Conservation (phyloP, 2,797 vertebrate genomes). For the Gambusia yucatana region DNA sequence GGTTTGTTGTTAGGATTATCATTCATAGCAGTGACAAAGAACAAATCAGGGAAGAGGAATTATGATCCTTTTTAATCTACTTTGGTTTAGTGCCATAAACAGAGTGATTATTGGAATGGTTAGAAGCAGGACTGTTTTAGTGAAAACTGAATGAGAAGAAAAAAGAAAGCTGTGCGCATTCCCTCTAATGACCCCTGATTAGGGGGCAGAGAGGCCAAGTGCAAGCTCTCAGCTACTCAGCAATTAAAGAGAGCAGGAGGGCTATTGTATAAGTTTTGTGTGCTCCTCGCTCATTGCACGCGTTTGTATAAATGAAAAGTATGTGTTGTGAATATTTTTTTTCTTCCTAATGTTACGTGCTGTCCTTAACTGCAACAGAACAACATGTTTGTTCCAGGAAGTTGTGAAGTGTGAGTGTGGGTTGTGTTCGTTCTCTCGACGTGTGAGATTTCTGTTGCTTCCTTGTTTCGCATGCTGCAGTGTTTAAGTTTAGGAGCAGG, state of each 20-base stretch:
- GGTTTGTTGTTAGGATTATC: not conserved
- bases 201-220: constrained; percentile 72
- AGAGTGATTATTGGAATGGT: constrained; percentile 26
- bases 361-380: constrained; percentile 20
- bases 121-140: constrained; percentile 34
- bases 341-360: constrained; percentile 34
- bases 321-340: constrained; percentile 31
- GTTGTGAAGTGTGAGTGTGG: constrained; percentile 44
- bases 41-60: not conserved
- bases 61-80: not conserved
- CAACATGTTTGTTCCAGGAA: constrained; percentile 66
- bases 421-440: constrained; percentile 29
- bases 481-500: constrained; percentile 1
- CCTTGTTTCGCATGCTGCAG: not conserved
- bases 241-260: constrained; percentile 72
- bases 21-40: not conserved
- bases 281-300: constrained; percentile 14
- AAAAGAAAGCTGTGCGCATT: constrained; percentile 62
- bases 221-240: constrained; percentile 72
- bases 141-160: constrained; percentile 52
- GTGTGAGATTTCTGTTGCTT: constrained; percentile 23
- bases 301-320: constrained; percentile 28
- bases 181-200: constrained; percentile 82
- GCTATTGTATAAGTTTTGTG: constrained; percentile 61
- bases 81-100: not conserved